These are phyloP conservation scores for Bugulina stolonifera DNA, from an alignment of 2,888 invertebrate genomes.

Conservation along the genomic window DNA sequence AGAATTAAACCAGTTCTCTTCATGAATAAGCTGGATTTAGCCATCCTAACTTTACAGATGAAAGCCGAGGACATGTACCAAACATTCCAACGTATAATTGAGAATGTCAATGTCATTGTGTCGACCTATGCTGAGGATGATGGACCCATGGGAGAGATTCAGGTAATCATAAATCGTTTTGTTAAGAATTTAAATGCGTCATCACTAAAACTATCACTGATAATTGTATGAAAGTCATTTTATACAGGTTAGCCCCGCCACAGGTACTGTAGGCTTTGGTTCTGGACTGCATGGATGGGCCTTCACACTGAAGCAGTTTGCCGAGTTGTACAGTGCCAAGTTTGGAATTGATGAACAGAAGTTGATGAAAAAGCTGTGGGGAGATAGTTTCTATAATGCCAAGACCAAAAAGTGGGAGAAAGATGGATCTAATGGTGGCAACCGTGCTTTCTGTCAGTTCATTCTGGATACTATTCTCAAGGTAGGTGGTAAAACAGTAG, in stretches of 20 bases:
- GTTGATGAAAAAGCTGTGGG: conserved; percentile 91
- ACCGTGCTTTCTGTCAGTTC: conserved; percentile 95
- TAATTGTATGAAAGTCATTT: not conserved
- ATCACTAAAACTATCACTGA: not conserved
- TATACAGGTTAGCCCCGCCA: conserved; percentile 79
- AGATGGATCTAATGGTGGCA: conserved; percentile 30
- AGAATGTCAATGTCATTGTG: conserved; percentile 99
- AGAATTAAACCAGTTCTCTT: conserved; percentile 99
- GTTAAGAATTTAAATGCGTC: not conserved
- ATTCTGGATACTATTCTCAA: conserved; percentile 98
- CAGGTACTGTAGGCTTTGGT: conserved; percentile 98
- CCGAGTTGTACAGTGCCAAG: conserved; percentile 97
- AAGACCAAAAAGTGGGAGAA: conserved; percentile 93
- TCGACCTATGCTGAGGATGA: conserved; percentile 88
- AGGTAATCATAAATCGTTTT: conserved; percentile 60
- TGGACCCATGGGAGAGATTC: conserved; percentile 98
- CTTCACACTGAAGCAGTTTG: conserved; percentile 98
- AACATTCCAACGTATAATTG: conserved; percentile 98
- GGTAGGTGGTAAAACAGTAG: too few species aligned
- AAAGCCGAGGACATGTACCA: conserved; percentile 96
- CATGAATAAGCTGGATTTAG: conserved; percentile 99
- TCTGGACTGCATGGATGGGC: conserved; percentile 99
- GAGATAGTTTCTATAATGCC: conserved; percentile 96
- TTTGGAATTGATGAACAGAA: conserved; percentile 86
- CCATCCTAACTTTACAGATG: conserved; percentile 90